Base-by-base conservation (phyloP, 2,797 vertebrate genomes). In the Bufotes viridis region DNA sequence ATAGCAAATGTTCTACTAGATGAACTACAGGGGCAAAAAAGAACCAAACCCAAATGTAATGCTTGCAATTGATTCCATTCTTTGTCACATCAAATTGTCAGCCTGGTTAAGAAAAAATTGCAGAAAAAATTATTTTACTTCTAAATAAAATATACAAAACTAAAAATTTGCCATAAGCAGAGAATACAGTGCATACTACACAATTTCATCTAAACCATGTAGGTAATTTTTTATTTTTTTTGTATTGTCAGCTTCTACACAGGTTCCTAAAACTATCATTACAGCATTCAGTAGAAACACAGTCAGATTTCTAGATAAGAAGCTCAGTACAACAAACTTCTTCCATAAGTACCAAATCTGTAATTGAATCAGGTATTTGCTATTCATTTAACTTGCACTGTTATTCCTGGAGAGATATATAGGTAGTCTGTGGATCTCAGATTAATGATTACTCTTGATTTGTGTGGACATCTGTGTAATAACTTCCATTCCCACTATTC, bases 301-400 rank as follows among this genome's bases (percentile, higher is more conserved):
- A 87, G 53, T 15, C 55, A 76, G 69, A 82, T 87, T 87, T 81
- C 17, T 75, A n/a, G 79, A 87, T 87, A 82, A 81, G 51, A 69
- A 42, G n/a, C 67, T 82, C 18, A 75, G 58, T 14, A 81, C 49
- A 81, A 81, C 81, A 69, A 53, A 24, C 49, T 22, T 75, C 18
- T 65, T 86, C 55, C 18, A 72, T 86, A 72, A 87, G 55, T 20
- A 65, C 57, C 79, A 87, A 87, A 87, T 87, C 86, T 82, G 51
- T 87, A 87, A 87, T 87, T 82, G 79, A 87, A 87, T 87, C 79
- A 82, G 67, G 79, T 65, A 82, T 81, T 69, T 81, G 22, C 15
- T 70, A 22, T 80, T 85, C 76, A 57, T 81, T 26, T 60, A 74
- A 74, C 11, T 61, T 74, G 55, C 67, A 49, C 20, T 79, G 61